These are phyloP conservation scores for Ephialtes manifestator DNA, from an alignment of 2,888 invertebrate species.

Conservation along the genomic window DNA sequence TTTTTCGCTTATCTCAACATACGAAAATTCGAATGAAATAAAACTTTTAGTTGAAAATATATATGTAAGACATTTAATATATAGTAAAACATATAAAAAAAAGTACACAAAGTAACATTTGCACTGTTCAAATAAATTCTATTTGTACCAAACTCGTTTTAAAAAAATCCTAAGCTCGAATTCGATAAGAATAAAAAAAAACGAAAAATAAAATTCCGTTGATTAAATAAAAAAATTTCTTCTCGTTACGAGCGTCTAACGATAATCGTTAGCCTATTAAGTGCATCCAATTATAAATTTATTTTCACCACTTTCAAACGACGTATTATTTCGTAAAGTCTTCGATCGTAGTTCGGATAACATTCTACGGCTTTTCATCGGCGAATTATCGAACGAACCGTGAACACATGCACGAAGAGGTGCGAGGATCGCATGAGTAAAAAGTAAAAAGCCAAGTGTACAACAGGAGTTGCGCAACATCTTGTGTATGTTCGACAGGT, in stretches of 20 bases:
- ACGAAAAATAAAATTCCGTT: background rate
- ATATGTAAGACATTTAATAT: too few relatives aligned
- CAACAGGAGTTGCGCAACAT: slow-evolving; percentile 42
- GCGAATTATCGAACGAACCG: slow-evolving; percentile 25
- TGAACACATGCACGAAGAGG: slow-evolving; percentile 7
- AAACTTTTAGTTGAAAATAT: too few relatives aligned
- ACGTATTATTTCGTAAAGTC: slow-evolving; percentile 13
- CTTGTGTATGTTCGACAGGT: slow-evolving; percentile 44
- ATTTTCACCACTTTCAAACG: background rate
- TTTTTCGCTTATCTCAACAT: too few relatives aligned
- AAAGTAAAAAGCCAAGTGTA: slow-evolving; percentile 14
- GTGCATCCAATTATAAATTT: slow-evolving; percentile 6
- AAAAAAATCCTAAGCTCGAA: background rate
- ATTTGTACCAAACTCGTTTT: too few relatives aligned
- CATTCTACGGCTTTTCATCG: background rate
- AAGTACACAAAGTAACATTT: too few relatives aligned
- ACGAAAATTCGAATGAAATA: too few relatives aligned
- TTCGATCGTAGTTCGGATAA: slow-evolving; percentile 6
- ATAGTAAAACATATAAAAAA: too few relatives aligned
- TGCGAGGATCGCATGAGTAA: background rate
- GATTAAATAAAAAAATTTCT: background rate
- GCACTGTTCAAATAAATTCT: too few relatives aligned
- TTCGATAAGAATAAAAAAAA: background rate
- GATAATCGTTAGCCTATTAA: background rate
- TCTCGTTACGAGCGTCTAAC: background rate